Base-by-base conservation (phyloP, 2,113 vertebrate species). In the Rafetus swinhoei region DNA sequence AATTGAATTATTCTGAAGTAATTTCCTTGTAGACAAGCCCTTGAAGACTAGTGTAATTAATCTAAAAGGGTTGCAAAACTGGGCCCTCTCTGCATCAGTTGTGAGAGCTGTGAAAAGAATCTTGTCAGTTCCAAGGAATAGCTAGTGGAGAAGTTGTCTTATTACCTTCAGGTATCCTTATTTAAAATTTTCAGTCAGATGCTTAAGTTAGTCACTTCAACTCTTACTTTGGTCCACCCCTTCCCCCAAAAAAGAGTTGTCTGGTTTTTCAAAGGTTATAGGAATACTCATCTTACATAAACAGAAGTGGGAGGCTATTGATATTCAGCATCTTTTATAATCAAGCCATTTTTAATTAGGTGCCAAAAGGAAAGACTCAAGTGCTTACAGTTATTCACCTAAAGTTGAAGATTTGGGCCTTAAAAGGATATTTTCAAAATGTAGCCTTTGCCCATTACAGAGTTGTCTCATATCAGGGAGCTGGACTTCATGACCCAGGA, bases 351-450 rank as follows among this genome's bases (percentile, higher is more conserved):
- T 65, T 69, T 69, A n/a, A 16, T 69, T 69, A 69, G 65, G 65
- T 18, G 65, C 65, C 32, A 16, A 69, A 69, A n/a, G 62, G 62
- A 69, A 69, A 69, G 62, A n/a, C 60, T 32, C 60, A 32, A 16
- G 29, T 32, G 62, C 62, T 29, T 69, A 69, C 18, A 19, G 16
- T 69, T n/a, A n/a, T 15, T 7, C 16, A 69, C 32, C 15, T 9
- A 69, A 69, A 69, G 32, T 16, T n/a, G 32, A 29, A n/a, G 32
- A 19, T 69, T 19, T 69, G 65, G 8, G 65, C 29, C 29, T 69
- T 9, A 83, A 83, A 6, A 1, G 92, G 86, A 84, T 80, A 52
- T 45, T 35, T 12, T 77, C n/a, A 79, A 96, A 91, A 55, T 39
- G 0, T 62, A 53, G 6, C 0, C 3, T 80, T 89, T n/a, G 13